Percentiles rank a stretch among this genome's conserved stretches.
These are phyloP conservation scores for Typhlichthys eigenmanni DNA, from an alignment of 2,797 vertebrate species.

Conservation along the genomic window DNA sequence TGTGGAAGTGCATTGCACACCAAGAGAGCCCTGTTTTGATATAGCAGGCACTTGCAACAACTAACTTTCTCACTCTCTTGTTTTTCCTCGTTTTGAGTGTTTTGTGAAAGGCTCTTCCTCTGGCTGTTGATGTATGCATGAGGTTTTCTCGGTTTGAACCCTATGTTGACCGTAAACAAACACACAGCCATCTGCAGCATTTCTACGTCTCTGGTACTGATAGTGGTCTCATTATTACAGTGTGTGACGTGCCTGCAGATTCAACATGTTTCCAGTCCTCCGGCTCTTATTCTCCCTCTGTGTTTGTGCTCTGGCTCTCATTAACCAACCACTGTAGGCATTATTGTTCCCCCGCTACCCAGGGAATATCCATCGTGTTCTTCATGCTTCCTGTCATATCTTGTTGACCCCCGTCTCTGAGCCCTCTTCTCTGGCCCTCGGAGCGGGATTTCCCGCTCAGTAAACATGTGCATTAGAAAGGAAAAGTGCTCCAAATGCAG, in stretches of 20 bases:
- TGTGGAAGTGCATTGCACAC: too few relatives aligned
- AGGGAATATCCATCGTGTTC: background rate
- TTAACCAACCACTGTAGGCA: constrained; percentile 25
- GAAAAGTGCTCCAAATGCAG: constrained; percentile 11
- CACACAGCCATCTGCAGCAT: too few relatives aligned
- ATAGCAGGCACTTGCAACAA: constrained; percentile 3
- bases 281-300: background rate
- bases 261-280: too few relatives aligned
- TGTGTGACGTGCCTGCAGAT: too few relatives aligned
- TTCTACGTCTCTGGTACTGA: too few relatives aligned
- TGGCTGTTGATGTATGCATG: constrained; percentile 4
- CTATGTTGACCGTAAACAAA: too few relatives aligned
- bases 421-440: constrained; percentile 15
- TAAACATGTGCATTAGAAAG: background rate
- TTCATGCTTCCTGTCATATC: constrained; percentile 8
- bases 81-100: background rate
- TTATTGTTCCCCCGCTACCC: constrained; percentile 1
- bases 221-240: too few relatives aligned
- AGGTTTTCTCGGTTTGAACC: too few relatives aligned
- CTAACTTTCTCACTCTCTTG: background rate
- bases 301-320: background rate
- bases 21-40: background rate
- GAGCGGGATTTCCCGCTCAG: background rate
- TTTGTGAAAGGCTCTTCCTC: constrained; percentile 26
- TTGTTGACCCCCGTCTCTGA: constrained; percentile 3